phyloP scores from a whole-genome alignment of 2,888 invertebrate genomes.

The Hypselothyrea guttata region DNA sequence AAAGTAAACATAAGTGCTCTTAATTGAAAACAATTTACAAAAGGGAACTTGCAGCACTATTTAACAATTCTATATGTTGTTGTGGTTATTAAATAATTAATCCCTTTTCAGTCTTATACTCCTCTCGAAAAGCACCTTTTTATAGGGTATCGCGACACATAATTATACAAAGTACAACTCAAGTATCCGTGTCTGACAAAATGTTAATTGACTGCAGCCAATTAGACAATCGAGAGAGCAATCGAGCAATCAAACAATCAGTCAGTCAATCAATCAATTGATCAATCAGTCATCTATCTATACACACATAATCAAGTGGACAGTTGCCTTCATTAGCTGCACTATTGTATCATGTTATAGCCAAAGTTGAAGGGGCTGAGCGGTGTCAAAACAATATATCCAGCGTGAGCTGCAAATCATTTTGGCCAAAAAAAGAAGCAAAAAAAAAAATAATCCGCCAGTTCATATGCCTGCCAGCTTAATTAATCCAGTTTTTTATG shows the following conservation, averaged over 20 bases:
- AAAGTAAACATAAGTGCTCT: neutral
- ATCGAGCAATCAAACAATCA: constrained; percentile 41
- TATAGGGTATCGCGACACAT: constrained; percentile 2
- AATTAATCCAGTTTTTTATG: constrained; percentile 76
- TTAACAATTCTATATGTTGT: too few species aligned
- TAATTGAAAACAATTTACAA: too few species aligned
- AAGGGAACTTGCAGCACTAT: too few species aligned
- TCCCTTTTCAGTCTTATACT: too few species aligned
- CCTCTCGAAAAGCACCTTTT: neutral
- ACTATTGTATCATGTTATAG: constrained; percentile 10
- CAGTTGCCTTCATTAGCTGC: constrained; percentile 35
- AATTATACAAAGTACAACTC: constrained; percentile 34
- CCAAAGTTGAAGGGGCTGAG: constrained; percentile 7
- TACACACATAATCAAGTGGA: constrained; percentile 9
- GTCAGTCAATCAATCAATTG: constrained; percentile 30
- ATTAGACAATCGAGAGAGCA: constrained; percentile 33
- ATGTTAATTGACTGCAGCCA: constrained; percentile 36
- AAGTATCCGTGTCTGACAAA: constrained; percentile 35
- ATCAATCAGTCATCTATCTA: constrained; percentile 40
- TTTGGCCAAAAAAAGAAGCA: constrained; percentile 16
- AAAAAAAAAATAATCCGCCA: constrained; percentile 25
- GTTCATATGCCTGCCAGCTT: constrained; percentile 35
- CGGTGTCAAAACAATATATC: constrained; percentile 13
- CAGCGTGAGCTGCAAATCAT: constrained; percentile 31
- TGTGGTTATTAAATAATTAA: too few species aligned